Conservation (phyloP, 2,113 vertebrate genomes). For the Ascaphus truei region DNA sequence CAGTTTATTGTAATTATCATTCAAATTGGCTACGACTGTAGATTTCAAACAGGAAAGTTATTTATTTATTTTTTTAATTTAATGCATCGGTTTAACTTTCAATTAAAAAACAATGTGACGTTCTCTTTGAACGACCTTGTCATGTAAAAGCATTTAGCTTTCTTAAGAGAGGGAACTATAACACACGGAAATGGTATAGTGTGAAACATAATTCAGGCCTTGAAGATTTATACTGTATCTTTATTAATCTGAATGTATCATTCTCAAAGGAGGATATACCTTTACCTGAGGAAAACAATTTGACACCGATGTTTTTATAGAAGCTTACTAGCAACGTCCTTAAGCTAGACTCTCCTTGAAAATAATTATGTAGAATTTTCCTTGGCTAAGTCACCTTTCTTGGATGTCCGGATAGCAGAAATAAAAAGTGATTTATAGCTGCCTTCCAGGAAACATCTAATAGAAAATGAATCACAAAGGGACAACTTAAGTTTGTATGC, state of each 20-base stretch:
- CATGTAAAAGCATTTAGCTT: conserved; percentile 4
- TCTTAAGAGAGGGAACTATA: neutral
- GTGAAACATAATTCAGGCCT: conserved; percentile 8
- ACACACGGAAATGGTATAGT: neutral
- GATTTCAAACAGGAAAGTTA: neutral
- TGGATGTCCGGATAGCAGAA: conserved; percentile 31
- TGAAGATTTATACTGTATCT: conserved; percentile 8
- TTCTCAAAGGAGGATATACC: conserved; percentile 6
- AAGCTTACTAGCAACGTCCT: conserved; percentile 34
- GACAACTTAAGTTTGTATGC: neutral
- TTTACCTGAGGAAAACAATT: conserved; percentile 9
- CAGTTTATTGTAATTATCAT: conserved; percentile 10
- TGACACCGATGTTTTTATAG: conserved; percentile 19
- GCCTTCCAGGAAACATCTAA: neutral
- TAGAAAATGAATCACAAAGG: neutral
- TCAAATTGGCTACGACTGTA: neutral
- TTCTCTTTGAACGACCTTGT: conserved; percentile 26
- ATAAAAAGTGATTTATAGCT: conserved; percentile 37
- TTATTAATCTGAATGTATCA: conserved; percentile 5
- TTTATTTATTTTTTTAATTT: neutral
- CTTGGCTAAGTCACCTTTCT: conserved; percentile 36
- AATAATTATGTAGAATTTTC: conserved; percentile 30
- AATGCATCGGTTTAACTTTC: conserved; percentile 9
- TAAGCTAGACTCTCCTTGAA: conserved; percentile 27
- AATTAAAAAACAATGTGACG: conserved; percentile 56